Evolutionary conservation across 2,888 invertebrate species (phyloP).

Genomic region (Poecilobothrus nobilitatus): DNA sequence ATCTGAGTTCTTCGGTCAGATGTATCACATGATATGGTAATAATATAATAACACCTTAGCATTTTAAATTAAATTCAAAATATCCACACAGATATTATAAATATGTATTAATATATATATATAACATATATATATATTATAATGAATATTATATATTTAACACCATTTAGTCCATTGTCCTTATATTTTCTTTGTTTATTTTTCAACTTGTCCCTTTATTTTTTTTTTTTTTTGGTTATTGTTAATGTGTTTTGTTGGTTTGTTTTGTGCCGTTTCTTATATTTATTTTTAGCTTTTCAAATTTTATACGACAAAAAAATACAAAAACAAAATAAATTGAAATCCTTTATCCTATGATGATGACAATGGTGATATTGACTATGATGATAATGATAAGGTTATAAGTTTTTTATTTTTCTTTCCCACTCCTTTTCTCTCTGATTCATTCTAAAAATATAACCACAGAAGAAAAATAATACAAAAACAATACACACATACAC

Average conservation of each 20-base stretch:
- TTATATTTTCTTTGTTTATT: background rate
- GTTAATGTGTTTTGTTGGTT: background rate
- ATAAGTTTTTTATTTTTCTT: too few relatives aligned
- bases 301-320: too few relatives aligned
- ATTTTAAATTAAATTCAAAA: background rate
- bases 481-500: background rate
- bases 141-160: background rate
- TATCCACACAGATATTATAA: too few relatives aligned
- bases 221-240: too few relatives aligned
- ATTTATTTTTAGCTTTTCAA: too few relatives aligned
- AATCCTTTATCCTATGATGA: background rate
- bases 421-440: too few relatives aligned
- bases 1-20: too few relatives aligned
- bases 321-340: background rate
- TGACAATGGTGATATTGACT: background rate
- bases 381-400: background rate
- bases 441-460: background rate
- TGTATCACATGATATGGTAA: too few relatives aligned
- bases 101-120: background rate
- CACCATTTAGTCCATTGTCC: constrained; percentile 1
- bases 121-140: too few relatives aligned
- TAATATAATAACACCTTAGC: too few relatives aligned
- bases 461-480: background rate
- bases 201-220: too few relatives aligned
- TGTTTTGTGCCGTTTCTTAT: background rate